A percentile compares a stretch with the other conserved stretches of the same genome.
These are phyloP conservation scores for Diploscapter pachys DNA, from an alignment of 1,140 invertebrate genomes.

Conservation along the genomic window DNA sequence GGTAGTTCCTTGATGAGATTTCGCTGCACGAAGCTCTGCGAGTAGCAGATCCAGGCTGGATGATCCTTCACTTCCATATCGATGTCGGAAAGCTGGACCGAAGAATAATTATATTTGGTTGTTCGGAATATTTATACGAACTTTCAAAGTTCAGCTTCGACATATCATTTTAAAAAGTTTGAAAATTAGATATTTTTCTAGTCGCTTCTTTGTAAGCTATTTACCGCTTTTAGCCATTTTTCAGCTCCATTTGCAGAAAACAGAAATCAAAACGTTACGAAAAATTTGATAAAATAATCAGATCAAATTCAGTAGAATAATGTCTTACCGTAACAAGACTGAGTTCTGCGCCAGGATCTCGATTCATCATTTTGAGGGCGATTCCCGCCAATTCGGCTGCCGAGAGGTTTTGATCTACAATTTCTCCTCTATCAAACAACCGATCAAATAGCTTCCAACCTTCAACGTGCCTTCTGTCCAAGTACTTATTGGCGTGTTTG, in stretches of 20 bases:
- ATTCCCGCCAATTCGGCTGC: conserved; percentile 76
- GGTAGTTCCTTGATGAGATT: conserved; percentile 9
- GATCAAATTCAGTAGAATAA: too few species aligned
- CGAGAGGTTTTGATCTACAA: conserved; percentile 62
- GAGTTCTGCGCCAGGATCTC: conserved; percentile 70
- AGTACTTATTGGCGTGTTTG: conserved; percentile 83
- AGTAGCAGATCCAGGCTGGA: background rate
- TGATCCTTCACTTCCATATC: too few species aligned
- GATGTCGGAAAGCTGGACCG: too few species aligned
- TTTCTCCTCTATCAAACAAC: background rate
- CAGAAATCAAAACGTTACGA: background rate
- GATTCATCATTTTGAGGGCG: conserved; percentile 79
- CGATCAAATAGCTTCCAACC: conserved; percentile 5
- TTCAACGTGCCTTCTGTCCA: conserved; percentile 70
- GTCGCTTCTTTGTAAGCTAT: too few species aligned
- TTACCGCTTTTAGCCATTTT: background rate
- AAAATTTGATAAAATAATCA: too few species aligned
- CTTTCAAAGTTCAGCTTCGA: too few species aligned
- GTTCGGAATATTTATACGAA: too few species aligned
- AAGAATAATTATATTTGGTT: too few species aligned
- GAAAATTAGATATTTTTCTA: too few species aligned
- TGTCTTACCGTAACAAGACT: conserved; percentile 5
- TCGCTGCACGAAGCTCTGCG: conserved; percentile 18
- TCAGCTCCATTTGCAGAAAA: background rate
- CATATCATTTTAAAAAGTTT: too few species aligned